phyloP scores from a whole-genome alignment of 2,888 invertebrate genomes.

The Carabus problematicus region DNA sequence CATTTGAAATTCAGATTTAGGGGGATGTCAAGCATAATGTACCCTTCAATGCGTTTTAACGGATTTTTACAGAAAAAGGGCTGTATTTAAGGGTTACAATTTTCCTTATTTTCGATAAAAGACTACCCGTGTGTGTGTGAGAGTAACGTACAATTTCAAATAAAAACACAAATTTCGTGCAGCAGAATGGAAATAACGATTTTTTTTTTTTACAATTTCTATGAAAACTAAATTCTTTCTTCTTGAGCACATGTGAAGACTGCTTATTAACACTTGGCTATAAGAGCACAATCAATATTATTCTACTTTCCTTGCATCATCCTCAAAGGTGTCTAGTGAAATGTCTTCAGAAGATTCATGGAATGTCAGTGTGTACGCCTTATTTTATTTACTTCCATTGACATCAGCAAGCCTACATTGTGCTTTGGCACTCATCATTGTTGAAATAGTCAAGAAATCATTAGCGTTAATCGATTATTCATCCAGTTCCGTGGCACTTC shows the following conservation, averaged over 20 bases:
- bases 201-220: too few relatives aligned
- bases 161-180: too few relatives aligned
- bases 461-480: slow-evolving; percentile 33
- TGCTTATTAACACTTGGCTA: too few relatives aligned
- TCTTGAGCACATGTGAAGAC: too few relatives aligned
- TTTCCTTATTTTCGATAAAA: slow-evolving; percentile 20
- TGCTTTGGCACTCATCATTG: background rate
- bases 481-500: slow-evolving; percentile 16
- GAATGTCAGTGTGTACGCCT: background rate
- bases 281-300: too few relatives aligned
- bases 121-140: slow-evolving; percentile 7
- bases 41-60: slow-evolving; percentile 35
- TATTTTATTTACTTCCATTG: background rate
- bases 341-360: background rate
- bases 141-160: slow-evolving; percentile 2
- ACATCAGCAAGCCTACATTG: slow-evolving; percentile 13
- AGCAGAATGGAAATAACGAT: too few relatives aligned
- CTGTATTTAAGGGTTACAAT: slow-evolving; percentile 10
- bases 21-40: slow-evolving; percentile 31
- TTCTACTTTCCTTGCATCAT: background rate
- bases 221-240: too few relatives aligned
- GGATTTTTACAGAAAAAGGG: slow-evolving; percentile 28
- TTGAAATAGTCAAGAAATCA: slow-evolving; percentile 20
- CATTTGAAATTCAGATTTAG: slow-evolving; percentile 38
- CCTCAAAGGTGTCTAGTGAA: background rate